Conservation (phyloP, 2,113 vertebrate genomes). For the Forbesichthys papilliferus region DNA sequence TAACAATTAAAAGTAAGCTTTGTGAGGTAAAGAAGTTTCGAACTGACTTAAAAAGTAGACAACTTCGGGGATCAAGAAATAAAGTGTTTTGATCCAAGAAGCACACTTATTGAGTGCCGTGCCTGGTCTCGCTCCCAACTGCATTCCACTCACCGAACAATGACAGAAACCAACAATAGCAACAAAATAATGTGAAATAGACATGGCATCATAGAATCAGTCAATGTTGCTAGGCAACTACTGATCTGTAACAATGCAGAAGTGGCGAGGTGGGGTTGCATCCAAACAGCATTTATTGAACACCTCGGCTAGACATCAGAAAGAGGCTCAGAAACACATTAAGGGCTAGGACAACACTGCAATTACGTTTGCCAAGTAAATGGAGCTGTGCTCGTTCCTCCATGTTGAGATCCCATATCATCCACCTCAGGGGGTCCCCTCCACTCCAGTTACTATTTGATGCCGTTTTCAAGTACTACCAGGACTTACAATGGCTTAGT, state of each 20-base stretch:
- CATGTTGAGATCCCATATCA: background rate
- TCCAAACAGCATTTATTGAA: constrained; percentile 51
- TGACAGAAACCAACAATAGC: constrained; percentile 29
- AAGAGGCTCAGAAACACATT: constrained; percentile 30
- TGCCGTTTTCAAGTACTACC: constrained; percentile 14
- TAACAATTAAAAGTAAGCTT: too few relatives aligned
- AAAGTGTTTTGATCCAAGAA: background rate
- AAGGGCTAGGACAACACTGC: constrained; percentile 22
- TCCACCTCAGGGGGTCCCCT: background rate
- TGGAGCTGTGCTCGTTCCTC: constrained; percentile 13
- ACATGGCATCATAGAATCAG: constrained; percentile 39
- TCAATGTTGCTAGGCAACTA: constrained; percentile 51
- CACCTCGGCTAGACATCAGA: constrained; percentile 60
- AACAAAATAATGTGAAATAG: constrained; percentile 1
- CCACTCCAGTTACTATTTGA: background rate
- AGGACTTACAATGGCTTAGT: background rate
- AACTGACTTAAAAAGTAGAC: too few relatives aligned
- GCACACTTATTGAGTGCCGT: background rate
- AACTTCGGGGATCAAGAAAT: background rate
- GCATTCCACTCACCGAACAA: constrained; percentile 19
- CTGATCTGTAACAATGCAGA: constrained; percentile 18
- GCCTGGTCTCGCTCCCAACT: constrained; percentile 4
- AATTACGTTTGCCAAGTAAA: constrained; percentile 8
- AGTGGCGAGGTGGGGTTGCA: constrained; percentile 24
- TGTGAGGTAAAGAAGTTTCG: too few relatives aligned